Evolutionary conservation across 2,888 invertebrate species (phyloP).

Genomic region (Zelleria hepariella): DNA sequence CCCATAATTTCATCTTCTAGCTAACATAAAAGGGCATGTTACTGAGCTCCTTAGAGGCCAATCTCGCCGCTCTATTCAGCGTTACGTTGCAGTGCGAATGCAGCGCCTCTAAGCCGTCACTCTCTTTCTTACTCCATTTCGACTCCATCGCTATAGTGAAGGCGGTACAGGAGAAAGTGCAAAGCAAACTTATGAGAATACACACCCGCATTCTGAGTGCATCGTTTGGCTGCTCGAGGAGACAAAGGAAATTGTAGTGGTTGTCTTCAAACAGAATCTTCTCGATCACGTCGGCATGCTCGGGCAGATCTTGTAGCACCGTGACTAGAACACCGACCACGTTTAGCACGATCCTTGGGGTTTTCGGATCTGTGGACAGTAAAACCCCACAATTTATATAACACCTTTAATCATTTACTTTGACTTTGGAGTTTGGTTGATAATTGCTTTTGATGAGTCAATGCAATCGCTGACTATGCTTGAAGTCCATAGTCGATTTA

Average conservation of each 20-base stretch:
- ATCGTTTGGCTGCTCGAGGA: constrained; percentile 72
- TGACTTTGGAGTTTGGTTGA: too few relatives aligned
- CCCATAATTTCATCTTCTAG: constrained; percentile 12
- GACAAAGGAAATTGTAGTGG: constrained; percentile 61
- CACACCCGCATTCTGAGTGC: constrained; percentile 77
- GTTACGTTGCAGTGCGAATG: constrained; percentile 75
- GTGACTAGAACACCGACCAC: constrained; percentile 81
- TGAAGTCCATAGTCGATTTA: too few relatives aligned
- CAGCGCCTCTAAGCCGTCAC: constrained; percentile 72
- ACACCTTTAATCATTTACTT: too few relatives aligned
- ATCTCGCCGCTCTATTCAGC: constrained; percentile 72
- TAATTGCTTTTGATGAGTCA: too few relatives aligned
- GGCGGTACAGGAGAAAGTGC: constrained; percentile 76
- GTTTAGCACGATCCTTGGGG: constrained; percentile 75
- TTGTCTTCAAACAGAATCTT: constrained; percentile 74
- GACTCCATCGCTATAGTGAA: constrained; percentile 68
- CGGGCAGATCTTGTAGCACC: constrained; percentile 80
- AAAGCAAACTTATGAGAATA: constrained; percentile 78
- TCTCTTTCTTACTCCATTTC: constrained; percentile 74
- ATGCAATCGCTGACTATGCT: too few relatives aligned
- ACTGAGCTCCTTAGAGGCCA: constrained; percentile 68
- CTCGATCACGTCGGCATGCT: constrained; percentile 82
- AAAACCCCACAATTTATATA: not conserved
- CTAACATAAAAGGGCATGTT: constrained; percentile 65
- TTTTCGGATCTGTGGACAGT: not conserved